Percentiles rank a stretch among this genome's conserved stretches.
phyloP scores from a whole-genome alignment of 1,140 invertebrate genomes.

The Oedothorax gibbosus region DNA sequence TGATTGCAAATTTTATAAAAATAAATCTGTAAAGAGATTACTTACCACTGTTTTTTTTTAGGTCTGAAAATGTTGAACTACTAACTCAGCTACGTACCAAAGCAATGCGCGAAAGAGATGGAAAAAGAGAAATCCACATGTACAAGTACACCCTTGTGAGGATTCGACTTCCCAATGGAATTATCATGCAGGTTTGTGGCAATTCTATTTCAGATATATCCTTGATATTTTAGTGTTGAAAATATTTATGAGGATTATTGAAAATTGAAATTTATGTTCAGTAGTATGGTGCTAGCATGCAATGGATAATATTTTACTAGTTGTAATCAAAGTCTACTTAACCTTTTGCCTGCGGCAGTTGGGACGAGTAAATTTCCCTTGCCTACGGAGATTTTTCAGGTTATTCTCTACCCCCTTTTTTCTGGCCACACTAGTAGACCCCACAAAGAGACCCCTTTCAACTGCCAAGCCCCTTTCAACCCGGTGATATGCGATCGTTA shows the following conservation, averaged over 20 bases:
- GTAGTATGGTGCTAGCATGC: background rate
- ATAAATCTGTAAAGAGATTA: too few species aligned
- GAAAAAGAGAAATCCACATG: constrained; percentile 77
- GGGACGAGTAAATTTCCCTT: too few species aligned
- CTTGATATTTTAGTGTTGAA: background rate
- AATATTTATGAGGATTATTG: background rate
- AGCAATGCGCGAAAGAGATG: constrained; percentile 91
- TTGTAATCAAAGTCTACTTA: background rate
- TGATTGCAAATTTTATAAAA: too few species aligned
- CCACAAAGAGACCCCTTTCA: too few species aligned
- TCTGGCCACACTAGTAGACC: too few species aligned
- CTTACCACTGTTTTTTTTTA: constrained; percentile 65
- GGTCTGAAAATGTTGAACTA: constrained; percentile 82
- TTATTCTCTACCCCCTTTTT: too few species aligned
- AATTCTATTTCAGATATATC: background rate
- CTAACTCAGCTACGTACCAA: constrained; percentile 87
- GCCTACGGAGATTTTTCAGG: too few species aligned
- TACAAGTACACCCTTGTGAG: constrained; percentile 88
- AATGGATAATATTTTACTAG: too few species aligned
- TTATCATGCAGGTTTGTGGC: constrained; percentile 79
- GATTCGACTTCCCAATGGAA: constrained; percentile 87
- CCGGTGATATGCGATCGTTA: too few species aligned
- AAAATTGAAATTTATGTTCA: constrained; percentile 10
- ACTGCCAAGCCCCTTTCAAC: too few species aligned
- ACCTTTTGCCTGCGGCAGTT: too few species aligned